Evolutionary conservation across 2,888 invertebrate species (phyloP).

Genomic region (Ormyrus pomaceus): DNA sequence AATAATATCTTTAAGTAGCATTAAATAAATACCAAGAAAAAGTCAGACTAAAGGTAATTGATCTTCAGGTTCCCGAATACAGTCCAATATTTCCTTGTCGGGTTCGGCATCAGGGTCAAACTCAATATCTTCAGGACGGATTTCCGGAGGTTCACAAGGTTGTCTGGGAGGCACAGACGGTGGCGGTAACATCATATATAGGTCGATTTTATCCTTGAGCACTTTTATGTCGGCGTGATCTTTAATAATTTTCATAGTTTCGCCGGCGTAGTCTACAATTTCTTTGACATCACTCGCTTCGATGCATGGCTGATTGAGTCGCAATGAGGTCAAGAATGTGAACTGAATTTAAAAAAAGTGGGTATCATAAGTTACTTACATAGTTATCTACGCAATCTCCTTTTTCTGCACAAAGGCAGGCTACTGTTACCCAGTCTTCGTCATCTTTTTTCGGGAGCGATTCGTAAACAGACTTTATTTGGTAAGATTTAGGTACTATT

Average conservation of each 20-base stretch:
- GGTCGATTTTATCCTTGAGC: conserved; percentile 63
- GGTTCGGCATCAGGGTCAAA: conserved; percentile 67
- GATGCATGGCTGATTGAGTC: not conserved
- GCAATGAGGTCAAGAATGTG: no score
- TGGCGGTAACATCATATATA: conserved; percentile 63
- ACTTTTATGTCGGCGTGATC: conserved; percentile 59
- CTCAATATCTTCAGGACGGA: conserved; percentile 62
- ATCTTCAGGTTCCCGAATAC: conserved; percentile 61
- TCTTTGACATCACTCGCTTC: conserved; percentile 38
- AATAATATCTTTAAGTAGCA: no score
- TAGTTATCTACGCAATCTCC: no score
- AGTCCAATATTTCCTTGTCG: conserved; percentile 58
- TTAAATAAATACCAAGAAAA: no score
- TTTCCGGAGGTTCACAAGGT: conserved; percentile 51
- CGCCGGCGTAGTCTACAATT: conserved; percentile 64
- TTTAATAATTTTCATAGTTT: conserved; percentile 62
- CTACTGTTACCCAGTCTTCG: no score
- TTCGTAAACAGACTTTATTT: no score
- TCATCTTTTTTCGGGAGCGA: no score
- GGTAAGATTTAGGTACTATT: conserved; percentile 6
- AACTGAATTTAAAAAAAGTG: no score
- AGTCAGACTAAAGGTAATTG: conserved; percentile 55
- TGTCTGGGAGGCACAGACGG: conserved; percentile 59
- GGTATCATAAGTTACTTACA: no score
- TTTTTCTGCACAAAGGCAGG: no score